Conservation (phyloP, 2,888 invertebrate species). For the Drosophila neotestacea region DNA sequence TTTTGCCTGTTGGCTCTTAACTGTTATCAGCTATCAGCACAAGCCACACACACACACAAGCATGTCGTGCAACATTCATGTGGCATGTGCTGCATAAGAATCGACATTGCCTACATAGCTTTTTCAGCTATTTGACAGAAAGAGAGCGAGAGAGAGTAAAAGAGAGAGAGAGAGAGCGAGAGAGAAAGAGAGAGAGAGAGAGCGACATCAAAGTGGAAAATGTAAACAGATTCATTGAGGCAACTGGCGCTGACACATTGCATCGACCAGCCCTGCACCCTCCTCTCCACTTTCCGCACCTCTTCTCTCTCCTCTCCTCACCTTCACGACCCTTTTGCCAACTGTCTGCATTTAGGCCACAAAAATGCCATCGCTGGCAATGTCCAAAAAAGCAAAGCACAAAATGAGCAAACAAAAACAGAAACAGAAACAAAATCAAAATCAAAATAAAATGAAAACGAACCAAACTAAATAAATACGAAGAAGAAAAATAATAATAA, state of each 20-base stretch:
- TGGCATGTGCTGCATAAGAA: constrained; percentile 44
- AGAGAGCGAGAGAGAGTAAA: not conserved
- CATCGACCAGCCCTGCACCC: constrained; percentile 29
- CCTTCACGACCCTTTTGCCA: not conserved
- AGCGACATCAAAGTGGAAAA: constrained; percentile 62
- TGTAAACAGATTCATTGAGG: constrained; percentile 77
- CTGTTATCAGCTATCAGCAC: constrained; percentile 71
- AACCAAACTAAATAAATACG: constrained; percentile 7
- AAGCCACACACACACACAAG: constrained; percentile 36
- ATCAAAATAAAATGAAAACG: constrained; percentile 35
- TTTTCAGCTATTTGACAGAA: not conserved
- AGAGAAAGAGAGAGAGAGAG: constrained; percentile 13
- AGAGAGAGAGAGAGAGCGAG: constrained; percentile 1
- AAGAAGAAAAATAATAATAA: constrained; percentile 15
- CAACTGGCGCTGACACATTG: constrained; percentile 75
- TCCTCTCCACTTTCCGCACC: not conserved
- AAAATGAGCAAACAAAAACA: constrained; percentile 48
- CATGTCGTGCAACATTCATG: constrained; percentile 49
- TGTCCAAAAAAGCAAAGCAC: constrained; percentile 66
- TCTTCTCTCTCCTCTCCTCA: not conserved
- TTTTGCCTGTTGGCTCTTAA: constrained; percentile 33
- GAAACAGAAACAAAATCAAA: constrained; percentile 31
- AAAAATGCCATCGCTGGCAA: constrained; percentile 78
- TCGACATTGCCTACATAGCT: constrained; percentile 19
- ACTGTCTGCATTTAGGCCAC: constrained; percentile 73